Base-by-base conservation (phyloP, 2,113 vertebrate genomes). In the Prionailurus viverrinus region DNA sequence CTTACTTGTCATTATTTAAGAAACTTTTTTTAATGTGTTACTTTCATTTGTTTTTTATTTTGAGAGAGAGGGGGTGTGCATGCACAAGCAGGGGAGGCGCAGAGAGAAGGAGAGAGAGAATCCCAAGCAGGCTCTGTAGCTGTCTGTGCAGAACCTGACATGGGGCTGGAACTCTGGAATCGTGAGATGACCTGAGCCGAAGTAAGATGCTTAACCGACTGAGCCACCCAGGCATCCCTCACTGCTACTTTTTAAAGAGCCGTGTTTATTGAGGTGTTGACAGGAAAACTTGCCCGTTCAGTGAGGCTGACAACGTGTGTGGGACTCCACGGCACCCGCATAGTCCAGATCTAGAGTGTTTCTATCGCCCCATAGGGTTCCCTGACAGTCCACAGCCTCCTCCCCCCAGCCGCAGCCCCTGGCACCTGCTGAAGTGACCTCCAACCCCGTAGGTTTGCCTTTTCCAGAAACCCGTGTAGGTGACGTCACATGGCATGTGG, bases 261-360 rank as follows among this genome's bases (percentile, higher is more conserved):
- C 3, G 8, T 14, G 66, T 63, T 61, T 63, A 23, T 71, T 61
- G 39, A 69, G 58, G 27, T 45, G 14, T 86, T 66, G 21, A 48
- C 1, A 7, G 7, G 71, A 33, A 83, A 80, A 14, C n/a, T 29
- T 0, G 0, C 63, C 16, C 25, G 0, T 21, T 73, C 19, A 12
- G 7, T 61, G 25, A 83, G 66, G 76, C 25, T 78, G 19, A n/a
- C 39, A 39, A 8, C 8, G 25, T 25, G 25, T 25, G 10, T 15
- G 3, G 45, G 18, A 5, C 33, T 58, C 4, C 2, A 0, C 36
- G 29, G 11, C 39, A 15, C 7, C 27, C 3, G 6, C 6, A 0
- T 66, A 15, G 5, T 85, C n/a, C 18, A 55, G 39, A 39, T 29
- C 18, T 21, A 9, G 8, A 66, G 19, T 9, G 0, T 45, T 31